Base-by-base conservation (phyloP, 2,888 invertebrate species). In the Nemurella pictetii region DNA sequence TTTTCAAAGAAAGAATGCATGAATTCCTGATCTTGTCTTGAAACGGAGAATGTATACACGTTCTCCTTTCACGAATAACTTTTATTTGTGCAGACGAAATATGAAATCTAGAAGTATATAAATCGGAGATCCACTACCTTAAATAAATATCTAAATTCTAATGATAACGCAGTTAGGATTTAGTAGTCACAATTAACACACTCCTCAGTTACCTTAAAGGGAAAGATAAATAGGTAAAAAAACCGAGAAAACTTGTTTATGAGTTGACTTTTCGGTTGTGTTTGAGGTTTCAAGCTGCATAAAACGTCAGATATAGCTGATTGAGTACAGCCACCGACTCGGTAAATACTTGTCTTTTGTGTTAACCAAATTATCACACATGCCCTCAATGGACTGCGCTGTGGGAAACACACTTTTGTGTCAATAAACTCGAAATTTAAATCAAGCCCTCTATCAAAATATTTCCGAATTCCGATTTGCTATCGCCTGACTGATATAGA, bases 301-400 rank as follows among this genome's bases (percentile, higher is more conserved):
- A 25, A 75, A 28, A 75, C 28, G 75, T 75, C 75, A 75, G 75
- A 25, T 73, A 75, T 28, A 75, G 20, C 3, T 26, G 9, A 27
- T 26, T 26, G 75, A 75, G n/a, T 26, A 3, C 25, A 73, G n/a
- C 73, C 73, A 25, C 20, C 73, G 20, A 28, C 75, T 75, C 26
- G 26, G 75, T 75, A 25, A 75, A 75, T 75, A 75, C 26, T 75
- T 27, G 75, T 75, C 26, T 27, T 75, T 27, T 75, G 75, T 75
- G 75, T 75, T 75, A 75, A 75, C 27, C 26, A 26, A 75, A 75
- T 75, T 75, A 75, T 75, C 75, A 75, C 75, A 75, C 55, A 28
- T 75, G 75, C 26, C 0, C 27, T 7, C 9, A 75, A n/a, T n/a
- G n/a, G n/a, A n/a, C n/a, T 75, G 75, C 25, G 28, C 28, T 75